Base-by-base conservation (phyloP, 2,888 invertebrate genomes). In the Melieria picta region DNA sequence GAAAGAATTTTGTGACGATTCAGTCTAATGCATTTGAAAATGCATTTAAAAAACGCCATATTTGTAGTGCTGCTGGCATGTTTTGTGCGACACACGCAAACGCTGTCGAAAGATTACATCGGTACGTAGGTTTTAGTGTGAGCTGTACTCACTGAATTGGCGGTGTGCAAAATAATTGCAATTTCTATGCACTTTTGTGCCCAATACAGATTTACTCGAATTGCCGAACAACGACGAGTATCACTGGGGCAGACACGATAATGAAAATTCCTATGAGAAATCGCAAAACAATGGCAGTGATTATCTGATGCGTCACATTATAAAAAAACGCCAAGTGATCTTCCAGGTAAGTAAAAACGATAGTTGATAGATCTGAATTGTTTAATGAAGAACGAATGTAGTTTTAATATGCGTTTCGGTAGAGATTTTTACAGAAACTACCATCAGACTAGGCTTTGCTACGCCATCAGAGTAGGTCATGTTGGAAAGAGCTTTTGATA, bases 201-300 rank as follows among this genome's bases (percentile, higher is more conserved):
- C 69, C 62, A 56, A 63, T 45, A 16, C 50, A 85, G 84, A 85
- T 80, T 77, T 85, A 65, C 78, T 84, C 6, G 80, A 83, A 9
- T 71, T 81, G 46, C 72, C 74, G 63, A 83, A 84, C 74, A 85
- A 82, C 62, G 78, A 81, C 69, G 81, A 82, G 61, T 82, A 82
- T 74, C 73, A 78, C 30, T 82, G 84, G 83, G 79, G 81, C n/a
- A 76, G 75, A 7, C 69, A 73, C 10, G 82, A 82, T 72, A 84
- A 84, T 48, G 62, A 71, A 13, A 75, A 76, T 69, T 52, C 57
- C n/a, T 56, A 65, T 10, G 52, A 45, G 10, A 55, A 61, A 56
- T 42, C 45, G 57, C 57, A 71, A 42, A 65, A 58, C 5, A 57
- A 48, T 5, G 48, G 56, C 10, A 61, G 65, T 50, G 65, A 60